A percentile compares a stretch with the other conserved stretches of the same genome.
These are phyloP conservation scores for Caenorhabditis sp. DNA, from an alignment of 2,888 invertebrate genomes.

Conservation along the genomic window DNA sequence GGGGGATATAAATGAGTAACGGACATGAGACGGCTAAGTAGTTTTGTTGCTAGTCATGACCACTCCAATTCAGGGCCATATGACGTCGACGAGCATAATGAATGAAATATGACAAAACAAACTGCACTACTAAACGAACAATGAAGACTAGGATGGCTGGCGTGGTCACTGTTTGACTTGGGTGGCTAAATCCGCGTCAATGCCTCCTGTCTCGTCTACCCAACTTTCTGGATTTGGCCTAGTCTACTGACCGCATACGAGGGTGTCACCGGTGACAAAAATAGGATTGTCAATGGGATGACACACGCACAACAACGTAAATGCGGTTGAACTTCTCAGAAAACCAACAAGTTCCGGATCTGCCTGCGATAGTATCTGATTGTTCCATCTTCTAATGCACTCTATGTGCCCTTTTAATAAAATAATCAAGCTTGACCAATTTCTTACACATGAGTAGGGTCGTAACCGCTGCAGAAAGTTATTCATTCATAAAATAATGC, in stretches of 20 bases:
- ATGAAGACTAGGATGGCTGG: constrained; percentile 16
- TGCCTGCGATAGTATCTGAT: constrained; percentile 39
- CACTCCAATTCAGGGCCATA: constrained; percentile 36
- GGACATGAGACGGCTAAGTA: constrained; percentile 20
- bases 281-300: not conserved
- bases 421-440: constrained; percentile 18
- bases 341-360: not conserved
- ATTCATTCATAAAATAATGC: constrained; percentile 27
- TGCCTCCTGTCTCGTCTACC: constrained; percentile 7
- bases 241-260: not conserved
- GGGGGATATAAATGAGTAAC: constrained; percentile 1
- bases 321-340: not conserved
- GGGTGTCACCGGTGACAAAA: not conserved
- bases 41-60: constrained; percentile 41
- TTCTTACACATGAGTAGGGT: constrained; percentile 33
- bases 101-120: constrained; percentile 57
- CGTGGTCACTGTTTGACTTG: constrained; percentile 21
- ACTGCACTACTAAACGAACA: constrained; percentile 53
- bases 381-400: constrained; percentile 24
- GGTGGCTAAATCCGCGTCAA: constrained; percentile 39
- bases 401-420: constrained; percentile 32
- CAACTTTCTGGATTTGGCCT: constrained; percentile 10
- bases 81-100: constrained; percentile 54
- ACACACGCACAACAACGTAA: not conserved
- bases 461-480: constrained; percentile 32